phyloP scores from a whole-genome alignment of 2,888 invertebrate species.

The Allolobophora icterica region DNA sequence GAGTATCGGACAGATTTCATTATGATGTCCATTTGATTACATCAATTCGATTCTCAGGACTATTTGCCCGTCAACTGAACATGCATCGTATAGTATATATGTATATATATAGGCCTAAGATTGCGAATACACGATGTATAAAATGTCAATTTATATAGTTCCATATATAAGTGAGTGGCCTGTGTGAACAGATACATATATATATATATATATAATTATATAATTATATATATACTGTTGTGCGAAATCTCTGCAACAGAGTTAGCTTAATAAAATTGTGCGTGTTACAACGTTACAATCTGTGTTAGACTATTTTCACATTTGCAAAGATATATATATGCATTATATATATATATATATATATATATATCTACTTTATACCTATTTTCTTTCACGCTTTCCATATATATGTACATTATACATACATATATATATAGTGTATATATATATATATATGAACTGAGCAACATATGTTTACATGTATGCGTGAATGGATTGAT shows the following conservation, averaged over 20 bases:
- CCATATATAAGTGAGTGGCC: background rate
- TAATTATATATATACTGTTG: too few species aligned
- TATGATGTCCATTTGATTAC: slow-evolving; percentile 17
- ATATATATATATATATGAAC: background rate
- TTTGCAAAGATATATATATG: background rate
- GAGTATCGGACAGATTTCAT: slow-evolving; percentile 17
- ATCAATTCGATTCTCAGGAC: background rate
- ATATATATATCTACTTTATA: too few species aligned
- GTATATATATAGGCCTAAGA: too few species aligned
- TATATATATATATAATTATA: background rate
- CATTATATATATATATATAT: too few species aligned
- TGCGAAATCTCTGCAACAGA: too few species aligned
- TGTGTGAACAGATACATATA: background rate
- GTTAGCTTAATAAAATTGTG: too few species aligned
- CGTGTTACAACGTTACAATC: background rate
- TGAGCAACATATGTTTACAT: background rate
- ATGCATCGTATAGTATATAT: background rate
- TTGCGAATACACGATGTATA: background rate
- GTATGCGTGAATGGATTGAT: background rate
- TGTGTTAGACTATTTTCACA: background rate
- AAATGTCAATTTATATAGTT: background rate
- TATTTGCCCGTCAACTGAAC: background rate
- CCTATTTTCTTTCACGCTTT: too few species aligned
- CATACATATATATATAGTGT: too few species aligned
- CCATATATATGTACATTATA: too few species aligned